Evolutionary conservation across 2,113 vertebrate species (phyloP).

Genomic region (Capreolus pygargus): DNA sequence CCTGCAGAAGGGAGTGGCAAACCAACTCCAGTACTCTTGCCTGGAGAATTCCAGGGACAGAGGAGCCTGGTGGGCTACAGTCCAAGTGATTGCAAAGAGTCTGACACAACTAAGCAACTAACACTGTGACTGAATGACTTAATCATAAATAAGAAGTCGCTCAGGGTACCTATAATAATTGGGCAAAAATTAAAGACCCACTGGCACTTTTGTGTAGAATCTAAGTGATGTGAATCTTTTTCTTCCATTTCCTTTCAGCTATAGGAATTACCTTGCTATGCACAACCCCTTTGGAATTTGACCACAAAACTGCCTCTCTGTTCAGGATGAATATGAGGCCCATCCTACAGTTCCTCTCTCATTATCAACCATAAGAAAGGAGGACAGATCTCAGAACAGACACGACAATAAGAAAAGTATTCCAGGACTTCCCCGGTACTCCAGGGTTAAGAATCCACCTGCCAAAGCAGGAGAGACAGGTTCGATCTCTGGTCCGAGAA

Average conservation of each 20-base stretch:
- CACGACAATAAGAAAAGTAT: not conserved
- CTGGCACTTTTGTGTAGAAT: not conserved
- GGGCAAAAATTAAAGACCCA: not conserved
- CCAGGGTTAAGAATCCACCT: not conserved
- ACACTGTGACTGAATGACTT: not conserved
- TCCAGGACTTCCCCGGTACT: not conserved
- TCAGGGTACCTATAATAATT: not conserved
- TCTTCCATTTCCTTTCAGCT: not conserved
- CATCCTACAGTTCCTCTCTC: not conserved
- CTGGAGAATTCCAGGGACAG: not conserved
- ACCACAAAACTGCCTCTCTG: not conserved
- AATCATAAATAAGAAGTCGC: not conserved
- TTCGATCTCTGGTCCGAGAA: not conserved
- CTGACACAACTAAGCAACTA: not conserved
- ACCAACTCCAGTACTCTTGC: not conserved
- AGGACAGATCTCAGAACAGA: not conserved
- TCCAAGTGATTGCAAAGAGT: not conserved
- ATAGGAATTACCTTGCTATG: not conserved
- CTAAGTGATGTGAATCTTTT: not conserved
- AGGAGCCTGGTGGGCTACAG: not conserved
- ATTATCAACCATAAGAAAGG: not conserved
- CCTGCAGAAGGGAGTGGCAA: not conserved
- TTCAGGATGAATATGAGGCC: not conserved
- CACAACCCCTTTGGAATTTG: not conserved
- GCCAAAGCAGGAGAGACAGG: not conserved